Evolutionary conservation across 2,113 vertebrate genomes (phyloP), one percentile per base, ranked within the genome.

Genomic region (Dendropsophus ebraccatus): DNA sequence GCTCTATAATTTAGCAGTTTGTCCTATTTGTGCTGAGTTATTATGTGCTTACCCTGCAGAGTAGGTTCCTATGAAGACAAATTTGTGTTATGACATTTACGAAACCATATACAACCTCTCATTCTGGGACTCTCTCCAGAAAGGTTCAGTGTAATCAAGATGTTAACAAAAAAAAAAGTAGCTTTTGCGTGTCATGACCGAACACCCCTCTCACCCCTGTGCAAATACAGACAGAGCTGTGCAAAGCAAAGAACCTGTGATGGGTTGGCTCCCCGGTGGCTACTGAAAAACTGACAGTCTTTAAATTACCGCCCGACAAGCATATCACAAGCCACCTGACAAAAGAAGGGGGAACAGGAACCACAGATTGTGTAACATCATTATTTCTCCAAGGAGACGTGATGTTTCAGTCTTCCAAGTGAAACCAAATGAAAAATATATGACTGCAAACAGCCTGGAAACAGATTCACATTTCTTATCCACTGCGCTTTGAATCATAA

Each of bases 341-440:
- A 85, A 78, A 84, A 87, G 84, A 82, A 81, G 4, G 65, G 85
- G 88, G 47, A 80, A 80, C 75, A 49, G 73, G 74, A 86, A 88
- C 62, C 16, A 16, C 54, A 81, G 85, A 76, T 1, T 1, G 25
- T 4, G 16, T 28, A 88, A 88, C 87, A 86, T 65, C 89, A 88
- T 78, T 8, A 0, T 21, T 88, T 79, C 91, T 88, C 79, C 49
- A 74, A 35, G 77, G 76, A 82, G 87, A 88, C 5, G 81, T 75
- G 9, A 62, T 0, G 2, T 82, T 88, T 87, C 89, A 82, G 88
- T 67, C 47, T 90, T 88, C 52, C n/a, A 0, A 83, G 89, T 78
- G 87, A 87, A 92, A 90, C 78, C 83, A 89, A 91, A 90, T 89
- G 90, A 92, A 92, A 94, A 92, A 90, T 89, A 88, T 17, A 81